These are phyloP conservation scores for Plebejus anna DNA, from an alignment of 2,888 invertebrate species.

Conservation along the genomic window DNA sequence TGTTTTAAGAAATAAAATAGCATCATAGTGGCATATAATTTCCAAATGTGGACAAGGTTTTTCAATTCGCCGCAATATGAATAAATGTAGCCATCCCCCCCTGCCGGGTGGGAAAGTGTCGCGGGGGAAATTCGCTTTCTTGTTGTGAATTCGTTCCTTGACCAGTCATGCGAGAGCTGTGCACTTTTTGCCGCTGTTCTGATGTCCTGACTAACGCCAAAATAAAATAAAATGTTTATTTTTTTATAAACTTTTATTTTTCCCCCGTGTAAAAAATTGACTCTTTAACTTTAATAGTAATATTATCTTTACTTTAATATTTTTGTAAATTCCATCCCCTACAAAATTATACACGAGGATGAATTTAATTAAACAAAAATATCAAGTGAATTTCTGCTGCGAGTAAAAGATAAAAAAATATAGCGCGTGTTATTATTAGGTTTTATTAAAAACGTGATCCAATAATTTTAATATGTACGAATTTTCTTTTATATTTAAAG, in stretches of 20 bases:
- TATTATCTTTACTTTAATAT: too few relatives aligned
- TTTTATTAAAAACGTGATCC: not conserved
- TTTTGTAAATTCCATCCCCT: too few relatives aligned
- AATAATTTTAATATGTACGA: not conserved
- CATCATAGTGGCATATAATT: not conserved
- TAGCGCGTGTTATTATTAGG: not conserved
- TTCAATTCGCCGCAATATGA: not conserved
- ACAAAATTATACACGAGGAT: not conserved
- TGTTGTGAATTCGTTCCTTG: conserved; percentile 63
- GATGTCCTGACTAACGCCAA: conserved; percentile 32
- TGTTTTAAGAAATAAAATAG: not conserved
- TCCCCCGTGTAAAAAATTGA: too few relatives aligned
- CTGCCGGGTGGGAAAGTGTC: conserved; percentile 66
- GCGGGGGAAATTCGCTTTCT: conserved; percentile 71
- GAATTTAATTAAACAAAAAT: not conserved
- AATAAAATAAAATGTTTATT: too few relatives aligned
- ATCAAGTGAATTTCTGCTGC: not conserved
- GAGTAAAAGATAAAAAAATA: not conserved
- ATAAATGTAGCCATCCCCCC: not conserved
- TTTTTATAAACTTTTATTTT: too few relatives aligned
- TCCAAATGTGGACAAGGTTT: not conserved
- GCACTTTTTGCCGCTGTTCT: conserved; percentile 45
- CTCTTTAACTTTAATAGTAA: too few relatives aligned
- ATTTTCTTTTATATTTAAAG: not conserved
- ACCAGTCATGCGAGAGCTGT: conserved; percentile 47